Evolutionary conservation across 2,113 vertebrate genomes (phyloP).

Genomic region (Ceyx margarethae): DNA sequence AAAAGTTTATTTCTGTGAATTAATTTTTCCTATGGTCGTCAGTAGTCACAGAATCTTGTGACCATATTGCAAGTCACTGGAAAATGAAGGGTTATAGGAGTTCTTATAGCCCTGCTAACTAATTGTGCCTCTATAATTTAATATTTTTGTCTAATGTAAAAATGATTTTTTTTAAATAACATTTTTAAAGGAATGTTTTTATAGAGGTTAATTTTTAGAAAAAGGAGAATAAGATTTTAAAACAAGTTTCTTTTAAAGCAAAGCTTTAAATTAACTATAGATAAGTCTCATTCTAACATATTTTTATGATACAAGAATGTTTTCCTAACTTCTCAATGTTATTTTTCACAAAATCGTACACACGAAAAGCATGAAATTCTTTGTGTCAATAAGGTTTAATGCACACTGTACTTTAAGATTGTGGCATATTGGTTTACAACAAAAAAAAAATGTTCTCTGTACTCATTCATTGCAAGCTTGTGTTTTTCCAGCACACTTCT

Average conservation of each 20-base stretch:
- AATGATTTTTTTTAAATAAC: constrained; percentile 42
- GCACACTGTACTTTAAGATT: constrained; percentile 51
- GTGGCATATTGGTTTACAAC: constrained; percentile 36
- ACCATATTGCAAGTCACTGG: constrained; percentile 37
- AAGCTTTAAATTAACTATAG: constrained; percentile 59
- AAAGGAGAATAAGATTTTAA: constrained; percentile 57
- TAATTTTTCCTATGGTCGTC: constrained; percentile 23
- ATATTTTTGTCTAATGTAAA: constrained; percentile 62
- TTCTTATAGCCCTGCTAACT: constrained; percentile 13
- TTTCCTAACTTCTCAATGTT: constrained; percentile 55
- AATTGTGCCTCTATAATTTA: constrained; percentile 61
- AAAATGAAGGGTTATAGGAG: constrained; percentile 29
- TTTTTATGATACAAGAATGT: constrained; percentile 59
- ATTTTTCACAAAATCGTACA: constrained; percentile 56
- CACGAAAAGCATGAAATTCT: constrained; percentile 13
- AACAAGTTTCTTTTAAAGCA: constrained; percentile 56
- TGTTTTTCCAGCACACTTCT: constrained; percentile 50
- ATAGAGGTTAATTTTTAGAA: constrained; percentile 66
- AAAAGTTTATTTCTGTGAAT: neutral
- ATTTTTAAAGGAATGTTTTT: constrained; percentile 63
- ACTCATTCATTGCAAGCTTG: constrained; percentile 34
- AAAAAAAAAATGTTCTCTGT: constrained; percentile 20
- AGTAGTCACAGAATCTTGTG: neutral
- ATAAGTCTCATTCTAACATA: constrained; percentile 55
- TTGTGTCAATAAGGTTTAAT: constrained; percentile 35